Evolutionary conservation across 2,113 vertebrate genomes (phyloP).

Genomic region (Heloderma charlesbogerti): DNA sequence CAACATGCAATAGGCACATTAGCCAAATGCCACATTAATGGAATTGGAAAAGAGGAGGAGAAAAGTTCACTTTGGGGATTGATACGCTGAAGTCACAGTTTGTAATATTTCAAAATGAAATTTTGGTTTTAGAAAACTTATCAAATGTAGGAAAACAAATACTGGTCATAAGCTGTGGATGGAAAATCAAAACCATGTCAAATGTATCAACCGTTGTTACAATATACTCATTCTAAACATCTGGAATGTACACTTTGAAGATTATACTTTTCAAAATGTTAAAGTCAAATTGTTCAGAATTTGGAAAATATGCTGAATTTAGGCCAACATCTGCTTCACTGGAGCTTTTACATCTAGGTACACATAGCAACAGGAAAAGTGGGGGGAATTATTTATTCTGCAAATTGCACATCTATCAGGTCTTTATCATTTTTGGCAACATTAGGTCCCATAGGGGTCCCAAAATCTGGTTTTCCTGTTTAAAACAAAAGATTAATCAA

Average conservation of each 20-base stretch:
- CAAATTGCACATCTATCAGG: not conserved
- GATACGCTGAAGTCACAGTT: not conserved
- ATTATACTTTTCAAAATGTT: conserved; percentile 34
- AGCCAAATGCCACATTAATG: not conserved
- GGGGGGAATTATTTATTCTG: no score
- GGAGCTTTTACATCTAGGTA: not conserved
- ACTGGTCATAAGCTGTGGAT: not conserved
- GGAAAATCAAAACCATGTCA: not conserved
- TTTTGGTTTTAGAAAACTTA: not conserved
- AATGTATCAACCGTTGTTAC: not conserved
- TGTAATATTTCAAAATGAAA: not conserved
- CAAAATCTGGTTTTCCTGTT: not conserved
- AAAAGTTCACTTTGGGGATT: not conserved
- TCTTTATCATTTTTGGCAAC: not conserved
- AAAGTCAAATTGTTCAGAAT: not conserved
- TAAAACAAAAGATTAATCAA: conserved; percentile 41
- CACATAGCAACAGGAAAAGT: not conserved
- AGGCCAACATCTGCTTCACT: not conserved
- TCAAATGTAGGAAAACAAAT: not conserved
- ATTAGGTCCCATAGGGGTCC: not conserved
- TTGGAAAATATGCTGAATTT: not conserved
- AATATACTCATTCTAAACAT: not conserved
- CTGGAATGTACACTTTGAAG: not conserved
- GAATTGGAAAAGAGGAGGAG: not conserved
- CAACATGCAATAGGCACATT: not conserved